phyloP scores from a whole-genome alignment of 2,113 vertebrate species.

The Fukomys damarensis region DNA sequence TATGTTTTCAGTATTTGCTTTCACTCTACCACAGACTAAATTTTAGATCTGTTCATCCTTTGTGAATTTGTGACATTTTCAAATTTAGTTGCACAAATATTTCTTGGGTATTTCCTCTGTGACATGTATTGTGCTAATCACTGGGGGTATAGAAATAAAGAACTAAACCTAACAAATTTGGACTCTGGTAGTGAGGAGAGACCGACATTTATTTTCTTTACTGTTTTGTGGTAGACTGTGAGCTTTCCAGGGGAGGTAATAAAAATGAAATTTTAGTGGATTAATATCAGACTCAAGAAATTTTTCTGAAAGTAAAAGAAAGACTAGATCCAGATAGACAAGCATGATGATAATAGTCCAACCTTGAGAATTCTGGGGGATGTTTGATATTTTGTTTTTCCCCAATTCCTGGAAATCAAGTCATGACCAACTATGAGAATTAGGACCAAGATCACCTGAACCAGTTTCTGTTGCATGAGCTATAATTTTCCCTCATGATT shows the following conservation, averaged over 20 bases:
- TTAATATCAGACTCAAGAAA: constrained; percentile 28
- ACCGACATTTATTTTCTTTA: constrained; percentile 45
- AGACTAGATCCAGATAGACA: constrained; percentile 8
- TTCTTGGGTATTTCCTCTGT: constrained; percentile 17
- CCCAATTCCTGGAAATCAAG: not conserved
- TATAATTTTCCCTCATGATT: not conserved
- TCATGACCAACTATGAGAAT: not conserved
- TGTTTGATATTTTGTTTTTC: not conserved
- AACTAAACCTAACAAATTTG: not conserved
- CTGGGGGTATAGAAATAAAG: not conserved
- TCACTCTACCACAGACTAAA: constrained; percentile 2
- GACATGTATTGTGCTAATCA: not conserved
- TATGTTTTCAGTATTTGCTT: constrained; percentile 16
- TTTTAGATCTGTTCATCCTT: constrained; percentile 19
- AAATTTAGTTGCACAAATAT: constrained; percentile 27
- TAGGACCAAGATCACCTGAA: not conserved
- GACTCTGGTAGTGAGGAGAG: constrained; percentile 18
- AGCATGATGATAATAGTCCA: not conserved
- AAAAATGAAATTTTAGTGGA: constrained; percentile 22
- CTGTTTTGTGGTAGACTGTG: not conserved
- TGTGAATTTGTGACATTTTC: constrained; percentile 6
- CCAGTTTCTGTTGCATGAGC: not conserved
- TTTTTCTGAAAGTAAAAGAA: constrained; percentile 43
- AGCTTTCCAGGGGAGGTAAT: constrained; percentile 30
- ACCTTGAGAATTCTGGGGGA: not conserved